Evolutionary conservation across 2,797 vertebrate genomes (phyloP), one percentile per base, ranked within the genome.

Genomic region (Sebastes aleutianus): DNA sequence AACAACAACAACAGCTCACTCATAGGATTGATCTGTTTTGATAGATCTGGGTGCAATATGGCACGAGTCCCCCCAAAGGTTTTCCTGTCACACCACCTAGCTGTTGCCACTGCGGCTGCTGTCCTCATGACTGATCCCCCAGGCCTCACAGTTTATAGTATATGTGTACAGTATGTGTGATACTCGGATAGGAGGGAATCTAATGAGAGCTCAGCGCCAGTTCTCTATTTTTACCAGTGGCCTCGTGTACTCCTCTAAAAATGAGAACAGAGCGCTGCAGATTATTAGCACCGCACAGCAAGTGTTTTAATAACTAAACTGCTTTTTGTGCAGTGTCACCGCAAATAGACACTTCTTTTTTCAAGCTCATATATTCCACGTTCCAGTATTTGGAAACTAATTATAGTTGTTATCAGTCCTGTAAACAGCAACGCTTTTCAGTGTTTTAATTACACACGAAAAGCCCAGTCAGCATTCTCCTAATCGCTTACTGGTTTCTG

Each of bases 361-460:
- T 65, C 27, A 73, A 66, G 58, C 32, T 64, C 10, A 54, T 64
- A 64, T 79, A 66, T 63, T 76, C 76, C 57, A 77, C 24, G 4
- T 71, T 81, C 24, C 43, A 64, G 50, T 69, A 57, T 87, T 79
- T 85, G 68, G 80, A 82, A 88, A 85, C 65, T 84, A 82, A 88
- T 91, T 87, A 89, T 43, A 73, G 67, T 83, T 76, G 64, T 88
- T 84, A 85, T 84, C 72, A 43, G 70, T 32, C 53, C 65, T 83
- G 79, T 80, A 85, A 89, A 85, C 76, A 78, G 61, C 34, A 71
- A 58, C 3, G 10, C 29, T 83, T 83, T 72, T 71, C 58, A 59
- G 22, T 74, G 73, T 89, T 90, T 92, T 88, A 87, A 90, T 90
- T 87, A 85, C 69, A 80, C 31, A 29, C 47, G 29, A 69, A 85